These are phyloP conservation scores for Chloroceryle inda DNA, from an alignment of 2,797 vertebrate species.

Conservation along the genomic window DNA sequence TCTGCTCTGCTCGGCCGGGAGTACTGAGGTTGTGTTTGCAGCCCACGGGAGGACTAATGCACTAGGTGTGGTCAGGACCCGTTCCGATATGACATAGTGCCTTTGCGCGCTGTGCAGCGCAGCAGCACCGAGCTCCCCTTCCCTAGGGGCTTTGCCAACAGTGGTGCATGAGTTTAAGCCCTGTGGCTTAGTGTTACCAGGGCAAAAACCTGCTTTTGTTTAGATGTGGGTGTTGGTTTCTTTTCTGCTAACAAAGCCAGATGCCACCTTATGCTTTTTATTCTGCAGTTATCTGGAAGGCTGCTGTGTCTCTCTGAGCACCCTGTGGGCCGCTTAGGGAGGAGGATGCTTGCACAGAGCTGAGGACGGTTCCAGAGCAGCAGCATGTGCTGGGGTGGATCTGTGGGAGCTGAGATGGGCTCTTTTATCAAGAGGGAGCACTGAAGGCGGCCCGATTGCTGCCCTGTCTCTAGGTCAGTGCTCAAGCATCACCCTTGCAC, in stretches of 20 bases:
- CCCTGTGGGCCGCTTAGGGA: fast-evolving
- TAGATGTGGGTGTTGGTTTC: neutral
- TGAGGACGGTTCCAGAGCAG: neutral
- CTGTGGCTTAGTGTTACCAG: neutral
- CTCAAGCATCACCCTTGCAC: neutral
- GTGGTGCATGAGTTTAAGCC: neutral
- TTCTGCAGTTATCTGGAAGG: neutral
- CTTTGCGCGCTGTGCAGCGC: conserved; percentile 51
- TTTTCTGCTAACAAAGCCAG: neutral
- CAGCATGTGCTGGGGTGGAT: neutral
- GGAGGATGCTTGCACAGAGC: neutral
- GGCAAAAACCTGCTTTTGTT: neutral
- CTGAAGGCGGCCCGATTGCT: neutral
- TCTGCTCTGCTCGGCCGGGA: neutral
- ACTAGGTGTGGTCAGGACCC: conserved; percentile 90
- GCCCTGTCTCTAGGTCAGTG: neutral
- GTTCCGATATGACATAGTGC: conserved; percentile 79
- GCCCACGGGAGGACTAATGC: conserved; percentile 77
- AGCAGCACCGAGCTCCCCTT: neutral
- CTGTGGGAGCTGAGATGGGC: neutral
- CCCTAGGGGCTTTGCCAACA: neutral
- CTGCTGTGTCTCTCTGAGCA: neutral
- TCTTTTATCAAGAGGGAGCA: fast-evolving
- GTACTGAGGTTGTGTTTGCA: conserved; percentile 67
- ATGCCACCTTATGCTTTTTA: neutral